These are phyloP conservation scores for Disparrhopalites patrizii DNA, from an alignment of 2,888 invertebrate genomes.

Conservation along the genomic window DNA sequence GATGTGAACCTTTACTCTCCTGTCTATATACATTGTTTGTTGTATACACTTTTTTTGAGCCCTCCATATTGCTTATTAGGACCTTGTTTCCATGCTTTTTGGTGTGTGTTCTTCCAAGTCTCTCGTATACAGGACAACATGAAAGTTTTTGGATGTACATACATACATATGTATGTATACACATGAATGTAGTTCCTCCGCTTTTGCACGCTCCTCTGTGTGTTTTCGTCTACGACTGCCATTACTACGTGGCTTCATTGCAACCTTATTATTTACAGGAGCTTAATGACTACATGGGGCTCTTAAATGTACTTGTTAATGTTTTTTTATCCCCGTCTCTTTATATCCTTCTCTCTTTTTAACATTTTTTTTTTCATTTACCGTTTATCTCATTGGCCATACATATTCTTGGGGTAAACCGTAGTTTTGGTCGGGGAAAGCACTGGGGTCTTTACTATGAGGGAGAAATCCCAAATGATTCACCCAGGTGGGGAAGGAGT, in stretches of 20 bases:
- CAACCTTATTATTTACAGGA: constrained; percentile 14
- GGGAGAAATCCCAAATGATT: no score
- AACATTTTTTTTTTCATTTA: background rate
- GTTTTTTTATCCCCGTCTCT: background rate
- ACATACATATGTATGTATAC: background rate
- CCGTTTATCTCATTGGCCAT: background rate
- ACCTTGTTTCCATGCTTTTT: background rate
- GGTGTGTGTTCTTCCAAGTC: background rate
- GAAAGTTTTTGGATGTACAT: no score
- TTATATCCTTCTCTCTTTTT: background rate
- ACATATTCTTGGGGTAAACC: no score
- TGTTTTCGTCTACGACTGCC: background rate
- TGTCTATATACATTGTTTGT: constrained; percentile 10
- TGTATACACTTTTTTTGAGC: constrained; percentile 25
- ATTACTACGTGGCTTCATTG: constrained; percentile 8
- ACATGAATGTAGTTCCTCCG: no score
- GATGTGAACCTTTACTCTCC: constrained; percentile 18
- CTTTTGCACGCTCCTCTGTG: background rate
- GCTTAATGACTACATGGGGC: constrained; percentile 11
- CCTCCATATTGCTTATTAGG: no score
- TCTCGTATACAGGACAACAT: background rate
- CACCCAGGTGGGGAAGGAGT: no score
- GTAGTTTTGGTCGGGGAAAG: no score
- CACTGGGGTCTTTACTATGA: no score
- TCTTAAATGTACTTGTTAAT: constrained; percentile 10